Percentiles rank a stretch among this genome's conserved stretches.
These are phyloP conservation scores for Blera fallax DNA, from an alignment of 2,888 invertebrate species.

Conservation along the genomic window DNA sequence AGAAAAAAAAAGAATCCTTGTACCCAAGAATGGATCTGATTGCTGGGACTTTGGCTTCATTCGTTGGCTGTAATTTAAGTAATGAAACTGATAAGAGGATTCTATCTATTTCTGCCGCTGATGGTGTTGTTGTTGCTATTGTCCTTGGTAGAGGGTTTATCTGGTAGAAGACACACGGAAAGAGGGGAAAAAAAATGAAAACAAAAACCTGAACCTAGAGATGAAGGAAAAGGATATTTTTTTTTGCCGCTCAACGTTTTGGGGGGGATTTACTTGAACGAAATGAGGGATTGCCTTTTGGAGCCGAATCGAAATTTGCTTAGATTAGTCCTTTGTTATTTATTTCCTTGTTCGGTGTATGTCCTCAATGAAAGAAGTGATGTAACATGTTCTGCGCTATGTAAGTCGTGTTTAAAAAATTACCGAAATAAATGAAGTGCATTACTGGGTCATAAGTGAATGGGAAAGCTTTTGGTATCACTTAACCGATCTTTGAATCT, in stretches of 20 bases:
- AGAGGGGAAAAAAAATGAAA: constrained; percentile 13
- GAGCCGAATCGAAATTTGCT: constrained; percentile 65
- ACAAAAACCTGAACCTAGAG: constrained; percentile 30
- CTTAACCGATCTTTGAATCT: too few relatives aligned
- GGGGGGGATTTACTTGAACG: constrained; percentile 55
- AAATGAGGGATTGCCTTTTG: constrained; percentile 65
- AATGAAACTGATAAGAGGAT: constrained; percentile 74
- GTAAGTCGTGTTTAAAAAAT: background rate
- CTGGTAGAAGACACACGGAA: constrained; percentile 42
- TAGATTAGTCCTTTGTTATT: constrained; percentile 59
- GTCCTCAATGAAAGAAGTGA: background rate
- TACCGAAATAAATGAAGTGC: background rate
- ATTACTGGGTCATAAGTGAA: background rate
- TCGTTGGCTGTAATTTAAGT: constrained; percentile 74
- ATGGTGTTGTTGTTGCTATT: constrained; percentile 40
- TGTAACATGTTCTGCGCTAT: background rate
- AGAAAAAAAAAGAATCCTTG: constrained; percentile 18
- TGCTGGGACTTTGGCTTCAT: constrained; percentile 67
- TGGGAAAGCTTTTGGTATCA: too few relatives aligned
- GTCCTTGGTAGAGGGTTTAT: constrained; percentile 54
- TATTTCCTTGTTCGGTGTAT: constrained; percentile 17
- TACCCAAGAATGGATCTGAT: constrained; percentile 66
- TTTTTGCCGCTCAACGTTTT: background rate
- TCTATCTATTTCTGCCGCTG: constrained; percentile 58
- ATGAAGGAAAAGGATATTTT: constrained; percentile 50